Conservation (phyloP, 2,113 vertebrate species). For the Egretta garzetta region DNA sequence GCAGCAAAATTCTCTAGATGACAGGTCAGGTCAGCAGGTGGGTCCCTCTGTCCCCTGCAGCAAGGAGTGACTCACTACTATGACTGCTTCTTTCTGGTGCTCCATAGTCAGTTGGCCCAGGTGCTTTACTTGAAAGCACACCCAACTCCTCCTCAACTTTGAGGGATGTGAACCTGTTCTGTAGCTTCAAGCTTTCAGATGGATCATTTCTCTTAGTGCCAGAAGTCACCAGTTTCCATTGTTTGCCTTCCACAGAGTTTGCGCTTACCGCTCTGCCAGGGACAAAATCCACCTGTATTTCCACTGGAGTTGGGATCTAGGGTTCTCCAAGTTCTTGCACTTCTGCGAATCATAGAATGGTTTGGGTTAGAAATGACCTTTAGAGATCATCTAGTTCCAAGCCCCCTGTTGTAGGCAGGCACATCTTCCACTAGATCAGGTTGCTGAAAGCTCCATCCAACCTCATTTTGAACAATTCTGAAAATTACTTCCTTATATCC, state of each 20-base stretch:
- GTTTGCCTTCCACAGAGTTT: neutral
- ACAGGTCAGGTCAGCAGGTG: neutral
- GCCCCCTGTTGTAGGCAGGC: too few relatives aligned
- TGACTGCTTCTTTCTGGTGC: neutral
- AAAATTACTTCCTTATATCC: too few relatives aligned
- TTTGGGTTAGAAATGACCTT: too few relatives aligned
- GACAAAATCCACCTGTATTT: neutral
- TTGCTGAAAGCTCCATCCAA: too few relatives aligned
- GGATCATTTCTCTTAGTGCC: neutral
- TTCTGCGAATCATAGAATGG: neutral
- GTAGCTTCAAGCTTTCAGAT: neutral
- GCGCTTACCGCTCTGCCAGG: neutral
- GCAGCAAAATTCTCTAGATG: neutral
- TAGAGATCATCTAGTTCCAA: too few relatives aligned
- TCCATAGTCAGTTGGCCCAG: neutral
- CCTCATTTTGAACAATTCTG: too few relatives aligned
- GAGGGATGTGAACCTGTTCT: neutral
- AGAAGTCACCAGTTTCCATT: neutral
- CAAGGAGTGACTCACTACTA: neutral
- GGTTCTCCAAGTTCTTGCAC: neutral
- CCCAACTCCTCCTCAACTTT: neutral
- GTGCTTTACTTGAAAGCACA: neutral
- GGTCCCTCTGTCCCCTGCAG: neutral
- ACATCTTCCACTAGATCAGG: too few relatives aligned
- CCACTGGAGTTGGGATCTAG: neutral